phyloP scores from a whole-genome alignment of 2,797 vertebrate genomes.

The Alectoris magna region DNA sequence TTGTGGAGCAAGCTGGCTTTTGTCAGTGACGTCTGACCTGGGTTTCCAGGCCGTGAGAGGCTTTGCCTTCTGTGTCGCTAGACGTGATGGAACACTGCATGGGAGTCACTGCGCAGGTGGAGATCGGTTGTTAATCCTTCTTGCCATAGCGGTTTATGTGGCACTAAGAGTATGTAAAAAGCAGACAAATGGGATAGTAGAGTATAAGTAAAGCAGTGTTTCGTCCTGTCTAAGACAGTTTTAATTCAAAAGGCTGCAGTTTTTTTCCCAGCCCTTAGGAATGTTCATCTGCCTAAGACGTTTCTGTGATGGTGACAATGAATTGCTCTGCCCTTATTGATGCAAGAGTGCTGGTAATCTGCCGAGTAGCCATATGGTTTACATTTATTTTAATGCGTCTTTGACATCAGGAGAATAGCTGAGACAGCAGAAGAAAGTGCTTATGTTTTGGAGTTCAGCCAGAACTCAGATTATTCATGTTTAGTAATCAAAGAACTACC shows the following conservation, averaged over 20 bases:
- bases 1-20: background rate
- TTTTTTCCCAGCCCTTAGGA: constrained; percentile 64
- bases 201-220: constrained; percentile 46
- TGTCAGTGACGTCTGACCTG: constrained; percentile 8
- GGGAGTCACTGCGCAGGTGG: constrained; percentile 62
- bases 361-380: constrained; percentile 89
- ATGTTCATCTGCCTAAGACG: constrained; percentile 60
- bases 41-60: constrained; percentile 41
- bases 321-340: constrained; percentile 83
- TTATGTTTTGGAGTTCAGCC: constrained; percentile 78
- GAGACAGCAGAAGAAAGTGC: constrained; percentile 82
- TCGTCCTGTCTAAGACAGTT: constrained; percentile 38
- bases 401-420: constrained; percentile 85
- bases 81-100: constrained; percentile 44
- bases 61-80: constrained; percentile 49
- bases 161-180: constrained; percentile 43
- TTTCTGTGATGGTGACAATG: constrained; percentile 78
- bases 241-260: constrained; percentile 42
- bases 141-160: constrained; percentile 16
- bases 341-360: constrained; percentile 73
- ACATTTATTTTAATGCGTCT: constrained; percentile 89
- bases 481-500: constrained; percentile 55
- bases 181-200: constrained; percentile 16
- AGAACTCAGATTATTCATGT: constrained; percentile 82
- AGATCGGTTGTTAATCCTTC: constrained; percentile 61